A percentile compares a stretch with the other conserved stretches of the same genome.
Evolutionary conservation across 2,797 vertebrate genomes (phyloP).

Genomic region (Sebastes diploproa): DNA sequence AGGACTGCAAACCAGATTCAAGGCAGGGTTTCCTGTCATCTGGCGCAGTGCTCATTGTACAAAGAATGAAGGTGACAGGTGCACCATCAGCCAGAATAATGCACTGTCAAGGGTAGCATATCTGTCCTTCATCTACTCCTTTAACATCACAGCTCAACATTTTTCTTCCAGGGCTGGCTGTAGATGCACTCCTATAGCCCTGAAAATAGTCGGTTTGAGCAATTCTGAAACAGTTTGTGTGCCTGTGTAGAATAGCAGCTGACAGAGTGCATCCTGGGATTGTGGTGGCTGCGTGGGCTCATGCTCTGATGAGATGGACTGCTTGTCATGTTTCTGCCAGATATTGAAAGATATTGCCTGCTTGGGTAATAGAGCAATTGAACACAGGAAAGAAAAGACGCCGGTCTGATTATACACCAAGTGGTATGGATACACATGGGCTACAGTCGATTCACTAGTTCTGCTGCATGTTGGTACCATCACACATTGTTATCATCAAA

Average conservation of each 20-base stretch:
- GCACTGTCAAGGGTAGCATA: constrained; percentile 1
- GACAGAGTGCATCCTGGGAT: constrained; percentile 37
- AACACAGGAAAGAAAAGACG: constrained; percentile 13
- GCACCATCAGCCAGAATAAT: constrained; percentile 27
- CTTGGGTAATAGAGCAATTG: constrained; percentile 47
- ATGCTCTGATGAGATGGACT: constrained; percentile 48
- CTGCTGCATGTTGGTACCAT: neutral
- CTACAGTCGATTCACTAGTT: neutral
- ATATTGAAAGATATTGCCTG: constrained; percentile 38
- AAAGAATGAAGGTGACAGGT: constrained; percentile 21
- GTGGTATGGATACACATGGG: neutral
- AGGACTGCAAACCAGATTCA: constrained; percentile 8
- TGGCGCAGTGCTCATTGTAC: neutral
- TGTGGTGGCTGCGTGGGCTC: constrained; percentile 25
- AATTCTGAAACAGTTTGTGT: constrained; percentile 10
- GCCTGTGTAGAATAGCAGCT: constrained; percentile 28
- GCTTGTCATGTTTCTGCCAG: constrained; percentile 64
- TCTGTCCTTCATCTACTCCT: constrained; percentile 12
- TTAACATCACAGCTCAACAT: constrained; percentile 15
- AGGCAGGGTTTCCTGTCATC: constrained; percentile 19
- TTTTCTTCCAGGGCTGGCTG: neutral
- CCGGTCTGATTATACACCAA: no score
- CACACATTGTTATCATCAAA: neutral
- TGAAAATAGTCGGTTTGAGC: neutral
- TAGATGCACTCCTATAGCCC: neutral